Base-by-base conservation (phyloP, 1,140 invertebrate genomes). In the Argopecten irradians region DNA sequence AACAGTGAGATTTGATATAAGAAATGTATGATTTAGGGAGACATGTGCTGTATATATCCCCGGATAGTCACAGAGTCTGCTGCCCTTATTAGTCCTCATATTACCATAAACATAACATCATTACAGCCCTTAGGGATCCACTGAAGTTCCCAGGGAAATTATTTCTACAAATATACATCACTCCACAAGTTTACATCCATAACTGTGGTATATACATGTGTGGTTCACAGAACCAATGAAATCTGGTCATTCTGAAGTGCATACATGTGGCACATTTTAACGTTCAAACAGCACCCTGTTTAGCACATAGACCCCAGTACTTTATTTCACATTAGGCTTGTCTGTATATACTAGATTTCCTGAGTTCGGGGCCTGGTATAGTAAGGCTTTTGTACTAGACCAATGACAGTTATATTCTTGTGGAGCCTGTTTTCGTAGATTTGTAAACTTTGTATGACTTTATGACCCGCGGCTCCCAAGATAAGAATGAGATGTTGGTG, bases 261-360 rank as follows among this genome's bases (percentile, higher is more conserved):
- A n/a, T 28, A 71, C 55, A 71, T 71, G 22, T 71, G 55, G 55
- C 55, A 71, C 28, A 5, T 71, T 28, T 71, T 71, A 71, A 55
- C n/a, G 55, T 71, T 71, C 22, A 71, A 71, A 71, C 55, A 71
- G 55, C n/a, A 71, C 55, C 55, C 55, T n/a, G n/a, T 71, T 71
- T 71, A 71, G n/a, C 55, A 28, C n/a, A 28, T 71, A 71, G 22
- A 71, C 22, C 55, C 28, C 22, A 28, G 16, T 71, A 71, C 55
- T 71, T 71, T 71, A 71, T 71, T 28, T 71, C n/a, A n/a, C 55
- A 71, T 71, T 71, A 71, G 22, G 22, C 22, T 71, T 16, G 22
- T 28, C 55, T 28, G 55, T 71, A 28, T 71, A 71, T 5, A 71
- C 1, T 8, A 71, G 55, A 71, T 71, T 28, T 71, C 22, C 55